phyloP scores from a whole-genome alignment of 2,113 vertebrate genomes.

The Miniopterus natalensis region DNA sequence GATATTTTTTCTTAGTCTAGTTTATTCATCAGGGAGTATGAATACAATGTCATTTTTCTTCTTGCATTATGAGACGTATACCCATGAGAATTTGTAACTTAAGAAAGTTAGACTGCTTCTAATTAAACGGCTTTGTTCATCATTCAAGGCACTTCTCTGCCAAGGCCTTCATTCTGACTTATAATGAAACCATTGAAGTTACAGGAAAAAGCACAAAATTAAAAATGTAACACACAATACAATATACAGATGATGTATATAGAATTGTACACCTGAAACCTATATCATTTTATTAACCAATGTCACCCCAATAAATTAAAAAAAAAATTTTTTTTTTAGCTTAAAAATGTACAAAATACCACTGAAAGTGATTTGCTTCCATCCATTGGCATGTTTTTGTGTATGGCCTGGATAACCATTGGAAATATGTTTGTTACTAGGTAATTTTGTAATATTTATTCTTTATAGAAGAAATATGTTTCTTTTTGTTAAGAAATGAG shows the following conservation, averaged over 20 bases:
- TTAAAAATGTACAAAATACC: slow-evolving; percentile 66
- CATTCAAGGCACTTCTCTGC: slow-evolving; percentile 40
- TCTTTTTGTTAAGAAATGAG: slow-evolving; percentile 20
- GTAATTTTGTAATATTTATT: neutral
- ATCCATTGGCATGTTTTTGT: slow-evolving; percentile 53
- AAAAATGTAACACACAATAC: slow-evolving; percentile 50
- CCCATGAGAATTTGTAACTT: slow-evolving; percentile 56
- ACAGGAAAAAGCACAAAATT: slow-evolving; percentile 56
- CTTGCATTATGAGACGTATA: slow-evolving; percentile 40
- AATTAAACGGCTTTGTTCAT: slow-evolving; percentile 73
- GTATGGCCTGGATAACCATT: neutral
- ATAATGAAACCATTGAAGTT: slow-evolving; percentile 69
- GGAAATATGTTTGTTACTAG: slow-evolving; percentile 38
- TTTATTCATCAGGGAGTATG: slow-evolving; percentile 52
- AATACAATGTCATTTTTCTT: slow-evolving; percentile 63
- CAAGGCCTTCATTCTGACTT: slow-evolving; percentile 67
- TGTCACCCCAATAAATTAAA: neutral
- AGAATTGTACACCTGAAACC: neutral
- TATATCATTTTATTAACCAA: neutral
- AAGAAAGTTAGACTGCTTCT: slow-evolving; percentile 60
- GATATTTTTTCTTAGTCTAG: slow-evolving; percentile 39
- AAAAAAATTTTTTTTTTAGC: neutral
- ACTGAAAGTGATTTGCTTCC: neutral
- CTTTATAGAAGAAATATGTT: neutral
- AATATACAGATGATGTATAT: neutral